A percentile compares a stretch with the other conserved stretches of the same genome.
These are phyloP conservation scores for Agonopterix alstromeriana DNA, from an alignment of 2,888 invertebrate genomes.

Conservation along the genomic window DNA sequence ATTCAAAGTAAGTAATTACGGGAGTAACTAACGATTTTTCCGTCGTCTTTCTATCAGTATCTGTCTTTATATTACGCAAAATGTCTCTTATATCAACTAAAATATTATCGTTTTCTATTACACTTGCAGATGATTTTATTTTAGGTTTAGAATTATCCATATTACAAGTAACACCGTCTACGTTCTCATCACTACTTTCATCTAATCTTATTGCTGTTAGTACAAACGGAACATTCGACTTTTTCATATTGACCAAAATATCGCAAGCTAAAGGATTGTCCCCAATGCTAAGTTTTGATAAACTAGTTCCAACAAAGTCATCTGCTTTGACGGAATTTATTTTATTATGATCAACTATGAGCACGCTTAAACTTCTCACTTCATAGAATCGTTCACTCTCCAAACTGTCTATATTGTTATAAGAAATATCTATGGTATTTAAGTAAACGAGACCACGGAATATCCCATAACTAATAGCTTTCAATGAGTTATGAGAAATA, in stretches of 20 bases:
- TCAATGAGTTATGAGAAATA: conserved; percentile 46
- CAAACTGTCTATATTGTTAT: conserved; percentile 38
- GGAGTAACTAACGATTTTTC: background rate
- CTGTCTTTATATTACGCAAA: conserved; percentile 7
- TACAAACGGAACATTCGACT: conserved; percentile 14
- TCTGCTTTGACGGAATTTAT: conserved; percentile 31
- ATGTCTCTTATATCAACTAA: conserved; percentile 24
- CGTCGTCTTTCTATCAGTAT: background rate
- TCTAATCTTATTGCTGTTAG: conserved; percentile 32
- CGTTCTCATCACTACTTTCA: conserved; percentile 26
- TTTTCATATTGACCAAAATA: conserved; percentile 30
- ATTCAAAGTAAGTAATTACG: background rate
- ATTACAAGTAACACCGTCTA: conserved; percentile 30
- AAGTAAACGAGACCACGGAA: conserved; percentile 41
- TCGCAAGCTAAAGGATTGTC: conserved; percentile 49
- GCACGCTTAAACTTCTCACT: conserved; percentile 24
- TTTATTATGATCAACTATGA: conserved; percentile 48
- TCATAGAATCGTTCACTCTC: conserved; percentile 44
- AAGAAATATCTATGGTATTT: conserved; percentile 42
- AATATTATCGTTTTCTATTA: conserved; percentile 10
- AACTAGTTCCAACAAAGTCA: conserved; percentile 32
- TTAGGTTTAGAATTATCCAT: conserved; percentile 2
- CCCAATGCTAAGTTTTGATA: conserved; percentile 45
- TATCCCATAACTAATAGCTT: conserved; percentile 37
- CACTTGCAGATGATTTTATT: background rate